Base-by-base conservation (phyloP, 2,113 vertebrate species). In the Rhineura floridana region DNA sequence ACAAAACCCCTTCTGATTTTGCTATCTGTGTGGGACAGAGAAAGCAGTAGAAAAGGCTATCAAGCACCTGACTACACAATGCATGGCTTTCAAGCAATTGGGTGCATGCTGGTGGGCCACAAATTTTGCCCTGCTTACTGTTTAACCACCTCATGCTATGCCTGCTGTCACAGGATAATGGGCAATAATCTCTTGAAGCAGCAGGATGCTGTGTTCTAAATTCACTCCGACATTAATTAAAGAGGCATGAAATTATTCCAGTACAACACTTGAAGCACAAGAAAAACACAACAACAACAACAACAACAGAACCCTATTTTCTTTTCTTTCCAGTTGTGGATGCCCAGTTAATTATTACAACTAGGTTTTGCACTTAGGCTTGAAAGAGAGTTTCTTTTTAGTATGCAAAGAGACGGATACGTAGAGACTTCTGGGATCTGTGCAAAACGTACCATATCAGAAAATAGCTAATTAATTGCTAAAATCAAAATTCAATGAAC, bases 401-500 rank as follows among this genome's bases (percentile, higher is more conserved):
- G 52, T 73, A 89, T 85, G 65, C 83, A 89, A 81, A 15, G 44
- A 80, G 55, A 19, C 67, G 50, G 28, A 55, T 48, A 69, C 21
- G 81, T 48, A 55, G 62, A 69, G 52, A 85, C 85, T 63, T 73
- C 83, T 85, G 83, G 77, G 69, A 89, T 80, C n/a, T 73, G 83
- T 81, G 88, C 52, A 85, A 81, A 75, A 85, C 75, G 75, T 23
- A 59, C 42, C 65, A 69, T 79, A 72, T 89, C 88, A 75, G 88
- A 89, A 85, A 81, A 89, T 65, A 83, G 87, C 81, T 85, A 89
- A 63, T 89, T 89, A 85, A 89, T 89, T 89, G 83, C 77, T 73
- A 80, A 81, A 89, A 85, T 85, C 88, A 85, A 73, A 85, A 85
- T 65, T 85, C 83, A 85, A 25, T 81, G 83, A 85, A 89, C 65